Base-by-base conservation (phyloP, 1,140 invertebrate genomes). In the Telenomus remus region DNA sequence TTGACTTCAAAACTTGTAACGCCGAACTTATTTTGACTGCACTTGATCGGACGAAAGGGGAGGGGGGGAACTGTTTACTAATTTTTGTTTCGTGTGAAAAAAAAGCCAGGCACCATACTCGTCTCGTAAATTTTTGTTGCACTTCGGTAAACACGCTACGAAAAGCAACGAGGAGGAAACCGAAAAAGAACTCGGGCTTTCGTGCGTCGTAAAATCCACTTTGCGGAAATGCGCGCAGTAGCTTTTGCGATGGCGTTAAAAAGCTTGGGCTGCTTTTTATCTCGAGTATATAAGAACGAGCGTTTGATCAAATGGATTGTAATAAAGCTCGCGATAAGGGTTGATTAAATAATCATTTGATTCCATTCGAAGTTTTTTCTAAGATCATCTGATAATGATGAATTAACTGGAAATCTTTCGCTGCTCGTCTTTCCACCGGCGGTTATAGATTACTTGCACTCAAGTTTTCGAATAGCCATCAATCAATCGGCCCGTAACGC, bases 361-460 rank as follows among this genome's bases (percentile, higher is more conserved):
- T 9, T 46, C 13, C 19, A 6, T 46, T 46, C 43, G 43, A 39
- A 10, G n/a, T 9, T 11, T 10, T 11, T 11, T 39, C 9, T 39
- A n/a, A 11, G 1, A 34, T 33, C 46, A 57, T 48, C 37, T 16
- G 55, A 15, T 57, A 60, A 60, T 60, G 35, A 27, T 16, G 10
- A 60, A 60, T 49, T 57, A 60, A 60, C 39, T 50, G 34, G n/a
- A 15, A 60, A 42, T 57, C 46, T 43, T 50, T 49, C 34, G 9
- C 1, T 9, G 34, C 10, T 47, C 13, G 46, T 57, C 53, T 53
- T 35, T 34, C 27, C 9, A 7, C 1, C 46, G 42, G 16, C 16
- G 13, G 59, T 63, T 63, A 63, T 53, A 63, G 44, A 54, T 55
- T 54, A 64, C 51, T 64, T 37, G 19, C 0, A 1, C 50, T 13